Conservation (phyloP, 1,140 invertebrate species). For the Chelonus insularis region DNA sequence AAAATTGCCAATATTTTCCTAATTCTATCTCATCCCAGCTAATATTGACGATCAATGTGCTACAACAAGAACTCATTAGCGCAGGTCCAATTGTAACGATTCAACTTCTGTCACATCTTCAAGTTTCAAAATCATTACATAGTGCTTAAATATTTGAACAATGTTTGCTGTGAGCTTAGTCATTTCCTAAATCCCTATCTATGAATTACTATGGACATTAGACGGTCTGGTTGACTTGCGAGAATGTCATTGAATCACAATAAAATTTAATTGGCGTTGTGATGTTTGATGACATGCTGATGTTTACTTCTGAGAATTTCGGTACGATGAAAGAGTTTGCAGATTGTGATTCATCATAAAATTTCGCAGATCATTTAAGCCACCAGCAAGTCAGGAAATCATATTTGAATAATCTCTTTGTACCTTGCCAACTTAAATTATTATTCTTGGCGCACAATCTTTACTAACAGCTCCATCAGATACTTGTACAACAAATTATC, state of each 20-base stretch:
- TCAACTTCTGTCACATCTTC: constrained; percentile 5
- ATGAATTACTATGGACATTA: no score
- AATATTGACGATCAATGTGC: neutral
- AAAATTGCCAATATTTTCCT: neutral
- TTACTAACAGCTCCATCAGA: neutral
- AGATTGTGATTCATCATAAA: neutral
- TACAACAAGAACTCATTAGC: constrained; percentile 19
- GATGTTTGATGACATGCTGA: neutral
- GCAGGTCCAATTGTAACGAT: constrained; percentile 24
- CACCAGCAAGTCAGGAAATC: neutral
- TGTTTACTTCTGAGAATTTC: neutral
- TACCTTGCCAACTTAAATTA: constrained; percentile 26
- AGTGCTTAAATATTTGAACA: neutral
- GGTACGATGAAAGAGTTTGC: neutral
- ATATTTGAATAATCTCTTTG: constrained; percentile 22
- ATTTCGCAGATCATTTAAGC: constrained; percentile 1
- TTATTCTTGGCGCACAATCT: constrained; percentile 17
- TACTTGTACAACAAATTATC: neutral
- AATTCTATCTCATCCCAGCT: neutral
- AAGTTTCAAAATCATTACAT: constrained; percentile 12
- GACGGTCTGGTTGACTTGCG: no score
- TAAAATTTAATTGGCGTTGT: no score
- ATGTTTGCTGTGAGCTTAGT: neutral
- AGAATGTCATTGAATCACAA: no score
- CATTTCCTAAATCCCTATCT: neutral